Conservation (phyloP, 2,888 invertebrate genomes). For the Acleris literana region DNA sequence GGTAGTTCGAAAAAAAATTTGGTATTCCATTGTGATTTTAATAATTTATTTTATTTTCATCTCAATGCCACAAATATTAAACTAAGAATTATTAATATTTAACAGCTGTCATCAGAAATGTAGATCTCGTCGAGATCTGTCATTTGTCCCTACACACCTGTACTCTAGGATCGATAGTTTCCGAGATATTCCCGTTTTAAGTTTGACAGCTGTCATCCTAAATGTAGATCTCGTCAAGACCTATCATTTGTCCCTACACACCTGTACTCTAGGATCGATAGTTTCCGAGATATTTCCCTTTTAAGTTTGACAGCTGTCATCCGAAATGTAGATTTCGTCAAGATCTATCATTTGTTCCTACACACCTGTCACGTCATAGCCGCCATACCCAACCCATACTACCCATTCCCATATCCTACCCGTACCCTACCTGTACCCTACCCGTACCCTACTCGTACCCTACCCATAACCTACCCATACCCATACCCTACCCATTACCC, state of each 20-base stretch:
- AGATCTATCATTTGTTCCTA: background rate
- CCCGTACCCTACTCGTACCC: too few species aligned
- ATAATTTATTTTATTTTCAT: too few species aligned
- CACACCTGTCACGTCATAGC: too few species aligned
- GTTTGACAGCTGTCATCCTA: background rate
- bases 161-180: background rate
- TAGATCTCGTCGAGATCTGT: conserved; percentile 1
- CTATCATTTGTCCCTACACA: background rate
- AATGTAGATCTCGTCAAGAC: background rate
- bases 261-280: background rate
- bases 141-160: background rate
- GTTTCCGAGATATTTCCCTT: background rate
- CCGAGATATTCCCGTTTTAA: background rate
- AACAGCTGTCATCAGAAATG: background rate
- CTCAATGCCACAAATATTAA: too few species aligned
- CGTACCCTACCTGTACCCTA: too few species aligned
- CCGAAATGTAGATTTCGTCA: background rate
- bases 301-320: background rate
- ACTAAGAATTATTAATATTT: background rate
- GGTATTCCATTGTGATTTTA: too few species aligned
- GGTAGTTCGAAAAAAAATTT: too few species aligned
- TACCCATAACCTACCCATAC: too few species aligned
- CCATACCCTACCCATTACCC: too few species aligned
- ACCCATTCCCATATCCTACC: too few species aligned
- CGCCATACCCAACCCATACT: too few species aligned